Evolutionary conservation across 2,113 vertebrate genomes (phyloP).

Genomic region (Suncus etruscus): DNA sequence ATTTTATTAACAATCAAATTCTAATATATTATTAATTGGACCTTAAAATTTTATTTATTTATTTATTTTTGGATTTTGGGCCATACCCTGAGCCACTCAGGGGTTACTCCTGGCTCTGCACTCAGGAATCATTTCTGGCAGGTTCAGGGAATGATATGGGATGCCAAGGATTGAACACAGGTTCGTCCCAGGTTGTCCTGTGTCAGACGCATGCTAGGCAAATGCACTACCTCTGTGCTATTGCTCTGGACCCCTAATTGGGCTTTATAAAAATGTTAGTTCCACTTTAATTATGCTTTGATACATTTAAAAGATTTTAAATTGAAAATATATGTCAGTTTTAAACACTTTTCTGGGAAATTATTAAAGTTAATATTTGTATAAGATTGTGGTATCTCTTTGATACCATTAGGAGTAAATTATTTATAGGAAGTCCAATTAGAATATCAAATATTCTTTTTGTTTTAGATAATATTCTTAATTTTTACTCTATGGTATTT

Average conservation of each 20-base stretch:
- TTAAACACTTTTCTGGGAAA: not conserved
- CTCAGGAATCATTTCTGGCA: too few species aligned
- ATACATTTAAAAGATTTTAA: conserved; percentile 1
- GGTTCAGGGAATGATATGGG: too few species aligned
- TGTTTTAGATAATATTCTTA: not conserved
- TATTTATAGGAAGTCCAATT: conserved; percentile 24
- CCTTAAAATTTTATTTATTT: not conserved
- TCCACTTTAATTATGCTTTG: conserved; percentile 13
- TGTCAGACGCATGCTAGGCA: too few species aligned
- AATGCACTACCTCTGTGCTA: too few species aligned
- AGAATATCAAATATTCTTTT: too few species aligned
- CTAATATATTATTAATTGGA: conserved; percentile 27
- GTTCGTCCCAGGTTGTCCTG: too few species aligned
- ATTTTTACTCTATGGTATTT: not conserved
- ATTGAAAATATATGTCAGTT: conserved; percentile 3
- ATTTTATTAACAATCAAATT: conserved; percentile 14
- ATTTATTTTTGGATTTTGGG: too few species aligned
- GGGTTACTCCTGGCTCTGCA: too few species aligned
- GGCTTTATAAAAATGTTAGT: not conserved
- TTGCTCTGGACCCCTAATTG: too few species aligned
- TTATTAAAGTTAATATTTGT: conserved; percentile 16
- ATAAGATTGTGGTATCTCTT: not conserved
- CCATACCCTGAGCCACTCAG: too few species aligned
- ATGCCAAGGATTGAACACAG: too few species aligned
- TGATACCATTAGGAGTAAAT: conserved; percentile 32